Percentiles rank a stretch among this genome's conserved stretches.
Conservation (phyloP, 2,797 vertebrate genomes). For the Enteromius radiatus region DNA sequence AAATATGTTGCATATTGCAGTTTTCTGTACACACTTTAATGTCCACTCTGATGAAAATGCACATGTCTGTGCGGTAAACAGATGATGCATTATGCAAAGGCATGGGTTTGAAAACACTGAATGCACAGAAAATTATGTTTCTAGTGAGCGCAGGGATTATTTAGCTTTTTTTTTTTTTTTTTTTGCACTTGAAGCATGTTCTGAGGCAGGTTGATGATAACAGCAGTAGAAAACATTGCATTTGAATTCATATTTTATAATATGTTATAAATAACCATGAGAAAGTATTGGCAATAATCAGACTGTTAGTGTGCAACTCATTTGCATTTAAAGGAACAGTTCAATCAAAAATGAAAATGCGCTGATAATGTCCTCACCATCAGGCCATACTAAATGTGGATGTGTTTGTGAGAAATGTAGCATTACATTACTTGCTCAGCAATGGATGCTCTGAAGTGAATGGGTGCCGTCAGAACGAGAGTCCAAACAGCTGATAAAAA, state of each 20-base stretch:
- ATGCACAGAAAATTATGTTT: not conserved
- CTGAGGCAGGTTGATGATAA: not conserved
- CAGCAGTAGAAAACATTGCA: not conserved
- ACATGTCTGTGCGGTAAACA: not conserved
- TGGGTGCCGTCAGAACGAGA: not conserved
- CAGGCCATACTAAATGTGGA: not conserved
- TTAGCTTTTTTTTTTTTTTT: not conserved
- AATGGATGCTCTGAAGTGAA: not conserved
- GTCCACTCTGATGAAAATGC: not conserved
- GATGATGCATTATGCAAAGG: conserved; percentile 1
- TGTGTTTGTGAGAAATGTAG: not conserved
- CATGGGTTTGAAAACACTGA: not conserved
- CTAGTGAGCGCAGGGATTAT: not conserved
- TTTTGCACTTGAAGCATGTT: not conserved
- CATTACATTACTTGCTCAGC: not conserved
- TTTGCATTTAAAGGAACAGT: not conserved
- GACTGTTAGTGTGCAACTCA: not conserved
- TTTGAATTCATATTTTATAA: not conserved
- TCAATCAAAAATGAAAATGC: not conserved
- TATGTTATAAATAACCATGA: not conserved
- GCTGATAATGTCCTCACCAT: not conserved
- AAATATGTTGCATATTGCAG: not conserved
- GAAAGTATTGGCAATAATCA: not conserved
- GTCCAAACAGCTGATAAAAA: too few relatives aligned
- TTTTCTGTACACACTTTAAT: not conserved